phyloP scores from a whole-genome alignment of 2,888 invertebrate genomes.

The Laothoe populi region DNA sequence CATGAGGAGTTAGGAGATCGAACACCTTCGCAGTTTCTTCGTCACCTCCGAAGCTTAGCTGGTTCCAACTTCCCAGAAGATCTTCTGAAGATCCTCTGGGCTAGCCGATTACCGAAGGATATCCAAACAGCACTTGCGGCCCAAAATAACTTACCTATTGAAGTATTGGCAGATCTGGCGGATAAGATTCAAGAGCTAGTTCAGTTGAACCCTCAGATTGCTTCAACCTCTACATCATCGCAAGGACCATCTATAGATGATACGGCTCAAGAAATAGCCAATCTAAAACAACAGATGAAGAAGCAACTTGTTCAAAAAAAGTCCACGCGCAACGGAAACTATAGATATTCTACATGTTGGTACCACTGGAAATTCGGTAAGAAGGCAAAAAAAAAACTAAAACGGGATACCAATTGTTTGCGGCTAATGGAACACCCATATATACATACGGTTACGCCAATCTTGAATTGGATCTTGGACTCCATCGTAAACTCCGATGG shows the following conservation, averaged over 20 bases:
- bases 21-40: slow-evolving; percentile 37
- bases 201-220: neutral
- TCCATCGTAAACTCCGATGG: neutral
- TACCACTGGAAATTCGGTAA: neutral
- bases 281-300: neutral
- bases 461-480: neutral
- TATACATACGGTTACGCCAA: neutral
- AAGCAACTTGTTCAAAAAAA: neutral
- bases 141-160: slow-evolving; percentile 27
- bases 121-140: slow-evolving; percentile 33
- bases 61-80: slow-evolving; percentile 33
- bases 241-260: neutral
- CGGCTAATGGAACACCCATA: neutral
- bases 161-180: slow-evolving; percentile 26
- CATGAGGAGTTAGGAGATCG: slow-evolving; percentile 40
- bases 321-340: no score
- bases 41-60: slow-evolving; percentile 35
- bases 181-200: slow-evolving; percentile 26
- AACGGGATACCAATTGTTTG: no score
- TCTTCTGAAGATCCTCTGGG: slow-evolving; percentile 34
- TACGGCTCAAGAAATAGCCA: neutral
- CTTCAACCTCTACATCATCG: slow-evolving; percentile 10
- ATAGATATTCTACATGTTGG: no score
- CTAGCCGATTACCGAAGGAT: slow-evolving; percentile 31
- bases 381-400: neutral